Evolutionary conservation across 2,888 invertebrate genomes (phyloP).

Genomic region (Campoplex capitator): DNA sequence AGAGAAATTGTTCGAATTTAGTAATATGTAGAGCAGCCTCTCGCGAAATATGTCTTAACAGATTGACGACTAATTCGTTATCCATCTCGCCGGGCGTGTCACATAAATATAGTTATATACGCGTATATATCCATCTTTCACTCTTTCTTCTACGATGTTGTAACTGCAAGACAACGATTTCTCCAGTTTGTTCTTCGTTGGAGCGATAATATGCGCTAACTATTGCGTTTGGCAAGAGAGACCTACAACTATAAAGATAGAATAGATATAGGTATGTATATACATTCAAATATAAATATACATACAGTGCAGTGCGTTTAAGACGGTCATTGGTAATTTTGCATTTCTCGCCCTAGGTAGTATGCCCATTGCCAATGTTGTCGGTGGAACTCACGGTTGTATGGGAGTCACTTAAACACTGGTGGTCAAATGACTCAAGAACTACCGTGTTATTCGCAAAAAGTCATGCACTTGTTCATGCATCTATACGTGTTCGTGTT

Average conservation of each 20-base stretch:
- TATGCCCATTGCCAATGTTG: not conserved
- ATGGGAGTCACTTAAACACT: not conserved
- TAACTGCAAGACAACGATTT: constrained; percentile 60
- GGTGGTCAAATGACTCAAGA: constrained; percentile 7
- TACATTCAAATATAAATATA: not conserved
- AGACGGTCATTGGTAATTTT: constrained; percentile 12
- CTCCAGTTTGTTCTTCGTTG: constrained; percentile 58
- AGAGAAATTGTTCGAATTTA: not conserved
- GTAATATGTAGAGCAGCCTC: not conserved
- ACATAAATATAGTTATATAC: not conserved
- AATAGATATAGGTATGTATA: not conserved
- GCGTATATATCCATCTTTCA: constrained; percentile 29
- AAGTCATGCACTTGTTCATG: constrained; percentile 14
- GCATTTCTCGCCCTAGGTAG: constrained; percentile 14
- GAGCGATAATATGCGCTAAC: constrained; percentile 65
- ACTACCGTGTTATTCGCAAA: not conserved
- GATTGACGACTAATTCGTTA: not conserved
- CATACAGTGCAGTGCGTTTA: not conserved
- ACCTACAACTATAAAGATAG: constrained; percentile 15
- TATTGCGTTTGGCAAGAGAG: constrained; percentile 62
- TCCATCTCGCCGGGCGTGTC: not conserved
- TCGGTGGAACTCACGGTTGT: not conserved
- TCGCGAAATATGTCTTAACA: not conserved
- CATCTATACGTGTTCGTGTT: not conserved
- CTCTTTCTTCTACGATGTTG: constrained; percentile 57